Percentiles rank a stretch among this genome's conserved stretches.
Evolutionary conservation across 2,888 invertebrate species (phyloP).

Genomic region (Aphodius sticticus): DNA sequence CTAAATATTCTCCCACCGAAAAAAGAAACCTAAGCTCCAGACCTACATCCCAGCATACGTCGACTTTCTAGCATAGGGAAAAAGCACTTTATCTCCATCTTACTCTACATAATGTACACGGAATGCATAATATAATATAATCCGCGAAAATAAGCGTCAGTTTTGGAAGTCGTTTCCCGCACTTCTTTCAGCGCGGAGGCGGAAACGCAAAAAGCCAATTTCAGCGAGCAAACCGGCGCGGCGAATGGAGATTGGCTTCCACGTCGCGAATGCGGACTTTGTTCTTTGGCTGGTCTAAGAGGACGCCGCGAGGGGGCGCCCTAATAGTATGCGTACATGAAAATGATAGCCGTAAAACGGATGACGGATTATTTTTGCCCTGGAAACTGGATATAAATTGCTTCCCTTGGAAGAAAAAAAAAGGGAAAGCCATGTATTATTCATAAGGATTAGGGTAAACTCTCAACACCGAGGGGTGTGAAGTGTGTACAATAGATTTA

Average conservation of each 20-base stretch:
- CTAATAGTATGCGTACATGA: not conserved
- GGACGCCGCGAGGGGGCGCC: not conserved
- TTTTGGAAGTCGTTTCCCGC: not conserved
- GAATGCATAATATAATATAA: not conserved
- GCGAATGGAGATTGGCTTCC: not conserved
- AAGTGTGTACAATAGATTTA: no score
- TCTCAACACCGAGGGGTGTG: not conserved
- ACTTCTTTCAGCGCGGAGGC: not conserved
- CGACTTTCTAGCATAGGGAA: not conserved
- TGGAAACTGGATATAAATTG: not conserved
- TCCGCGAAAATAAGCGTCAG: not conserved
- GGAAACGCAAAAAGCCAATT: conserved; percentile 15
- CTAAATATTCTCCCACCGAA: no score
- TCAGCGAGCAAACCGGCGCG: not conserved
- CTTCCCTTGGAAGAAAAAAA: not conserved
- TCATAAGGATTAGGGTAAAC: not conserved
- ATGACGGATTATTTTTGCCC: not conserved
- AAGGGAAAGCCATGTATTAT: not conserved
- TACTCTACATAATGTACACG: not conserved
- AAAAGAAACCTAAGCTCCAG: no score
- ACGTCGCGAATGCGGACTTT: conserved; percentile 4
- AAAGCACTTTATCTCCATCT: not conserved
- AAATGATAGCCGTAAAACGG: not conserved
- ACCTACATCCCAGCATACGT: no score
- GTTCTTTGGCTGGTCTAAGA: not conserved